A percentile compares a stretch with the other conserved stretches of the same genome.
These are phyloP conservation scores for Balanococcus diminutus DNA, from an alignment of 2,888 invertebrate genomes.

Conservation along the genomic window DNA sequence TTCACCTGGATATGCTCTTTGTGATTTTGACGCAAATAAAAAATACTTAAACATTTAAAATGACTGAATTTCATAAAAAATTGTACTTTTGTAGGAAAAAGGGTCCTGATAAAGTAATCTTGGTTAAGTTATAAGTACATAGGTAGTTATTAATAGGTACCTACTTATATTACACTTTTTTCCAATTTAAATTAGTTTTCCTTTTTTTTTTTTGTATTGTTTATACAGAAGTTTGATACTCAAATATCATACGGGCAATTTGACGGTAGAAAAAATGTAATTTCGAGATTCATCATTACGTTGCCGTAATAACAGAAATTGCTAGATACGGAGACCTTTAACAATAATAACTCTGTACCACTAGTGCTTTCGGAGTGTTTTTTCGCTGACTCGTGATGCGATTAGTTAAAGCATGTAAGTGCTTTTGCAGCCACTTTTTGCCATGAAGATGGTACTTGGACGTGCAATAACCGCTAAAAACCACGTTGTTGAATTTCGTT, in stretches of 20 bases:
- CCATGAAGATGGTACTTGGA: constrained; percentile 43
- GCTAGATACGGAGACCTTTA: constrained; percentile 12
- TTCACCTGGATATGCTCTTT: no score
- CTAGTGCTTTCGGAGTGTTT: constrained; percentile 34
- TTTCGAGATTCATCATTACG: not conserved
- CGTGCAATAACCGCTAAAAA: constrained; percentile 41
- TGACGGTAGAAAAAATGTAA: not conserved
- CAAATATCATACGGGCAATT: constrained; percentile 6
- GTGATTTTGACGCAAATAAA: no score
- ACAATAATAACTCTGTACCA: constrained; percentile 8
- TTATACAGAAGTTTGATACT: constrained; percentile 6
- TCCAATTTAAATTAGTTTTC: not conserved
- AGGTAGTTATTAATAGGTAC: not conserved
- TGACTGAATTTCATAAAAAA: no score
- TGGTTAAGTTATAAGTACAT: not conserved
- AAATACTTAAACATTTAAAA: no score
- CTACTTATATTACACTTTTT: not conserved
- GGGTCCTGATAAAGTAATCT: no score
- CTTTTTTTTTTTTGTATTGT: not conserved
- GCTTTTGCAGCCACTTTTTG: constrained; percentile 49
- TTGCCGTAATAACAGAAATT: constrained; percentile 1
- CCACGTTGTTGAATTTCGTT: constrained; percentile 28
- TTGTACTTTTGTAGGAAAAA: no score
- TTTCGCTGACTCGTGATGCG: constrained; percentile 52
- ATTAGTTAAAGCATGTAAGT: constrained; percentile 49